Evolutionary conservation across 2,888 invertebrate species (phyloP), one percentile per base, ranked within the genome.

Genomic region (Ophraella communa): DNA sequence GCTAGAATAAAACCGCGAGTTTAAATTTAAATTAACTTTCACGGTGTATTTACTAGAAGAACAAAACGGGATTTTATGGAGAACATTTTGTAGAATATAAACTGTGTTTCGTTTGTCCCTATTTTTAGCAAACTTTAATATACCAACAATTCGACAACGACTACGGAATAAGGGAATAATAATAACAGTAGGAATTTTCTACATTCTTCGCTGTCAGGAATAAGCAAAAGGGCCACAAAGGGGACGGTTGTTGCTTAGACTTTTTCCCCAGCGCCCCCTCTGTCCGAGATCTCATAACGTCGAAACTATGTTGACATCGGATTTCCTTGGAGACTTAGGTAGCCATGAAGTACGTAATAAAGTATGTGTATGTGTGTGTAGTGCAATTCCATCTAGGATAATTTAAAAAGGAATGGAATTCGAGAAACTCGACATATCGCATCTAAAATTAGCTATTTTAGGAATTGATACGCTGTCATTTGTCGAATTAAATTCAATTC

Each of bases 261-360:
- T 18, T 17, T 24, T 11, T 52, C 51, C 59, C 51, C 24, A 11
- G 33, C 30, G 59, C 51, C 27, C 17, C 51, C 59, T 30, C 11
- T 33, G 45, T 57, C 47, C 33, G 49, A 47, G 47, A 57, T 33
- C 45, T 42, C 59, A 42, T 23, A 52, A 30, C 51, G 39, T 51
- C 51, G 59, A 42, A 59, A 59, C 59, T 51, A 59, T 51, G 59
- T 59, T 59, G 59, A 59, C 59, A 42, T 51, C 59, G 24, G 51
- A 59, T 59, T 59, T 59, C 59, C 59, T 59, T 51, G 33, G 59
- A 59, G 59, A 51, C 51, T 39, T 4, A 21, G 24, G 10, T 42
- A 30, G 44, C 39, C 59, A 51, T 51, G 17, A 51, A 59, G 51
- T 59, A 59, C 23, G 51, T 51, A 59, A 59, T 59, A 42, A 45